phyloP scores from a whole-genome alignment of 2,888 invertebrate genomes.

The Listrodromus nycthemerus region DNA sequence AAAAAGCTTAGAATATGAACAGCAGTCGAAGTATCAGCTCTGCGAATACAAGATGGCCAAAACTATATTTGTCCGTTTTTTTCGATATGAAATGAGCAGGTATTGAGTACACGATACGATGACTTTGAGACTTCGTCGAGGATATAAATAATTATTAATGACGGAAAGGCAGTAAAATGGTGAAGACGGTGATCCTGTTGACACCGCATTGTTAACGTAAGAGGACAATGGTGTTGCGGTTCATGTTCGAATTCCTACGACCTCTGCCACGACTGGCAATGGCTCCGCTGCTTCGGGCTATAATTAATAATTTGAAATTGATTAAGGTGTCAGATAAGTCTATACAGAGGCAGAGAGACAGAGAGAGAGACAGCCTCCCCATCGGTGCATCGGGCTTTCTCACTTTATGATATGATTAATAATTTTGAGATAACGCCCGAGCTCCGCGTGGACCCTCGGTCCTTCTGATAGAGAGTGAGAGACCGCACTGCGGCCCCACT shows the following conservation, averaged over 20 bases:
- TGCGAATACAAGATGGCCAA: too few relatives aligned
- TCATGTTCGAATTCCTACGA: constrained; percentile 31
- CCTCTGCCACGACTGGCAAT: constrained; percentile 38
- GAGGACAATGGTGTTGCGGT: constrained; percentile 58
- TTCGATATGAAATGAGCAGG: background rate
- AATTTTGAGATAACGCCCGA: constrained; percentile 82
- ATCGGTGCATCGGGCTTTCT: constrained; percentile 39
- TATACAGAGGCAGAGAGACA: constrained; percentile 76
- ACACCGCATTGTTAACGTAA: constrained; percentile 80
- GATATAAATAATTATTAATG: constrained; percentile 81
- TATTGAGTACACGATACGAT: constrained; percentile 22
- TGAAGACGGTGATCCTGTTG: constrained; percentile 79
- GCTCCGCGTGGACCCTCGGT: constrained; percentile 71
- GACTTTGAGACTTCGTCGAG: constrained; percentile 50
- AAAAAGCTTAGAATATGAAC: background rate
- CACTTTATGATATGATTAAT: constrained; percentile 80
- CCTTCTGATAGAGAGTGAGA: constrained; percentile 64
- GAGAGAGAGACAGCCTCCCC: constrained; percentile 71
- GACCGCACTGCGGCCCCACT: constrained; percentile 64
- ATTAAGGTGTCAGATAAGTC: constrained; percentile 84
- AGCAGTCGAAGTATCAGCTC: background rate
- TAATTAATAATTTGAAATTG: constrained; percentile 83
- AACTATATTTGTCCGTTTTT: too few relatives aligned
- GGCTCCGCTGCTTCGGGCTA: constrained; percentile 56
- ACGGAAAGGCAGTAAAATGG: constrained; percentile 70